phyloP scores from a whole-genome alignment of 2,113 vertebrate species.

The Tenebrosternarchus preto region DNA sequence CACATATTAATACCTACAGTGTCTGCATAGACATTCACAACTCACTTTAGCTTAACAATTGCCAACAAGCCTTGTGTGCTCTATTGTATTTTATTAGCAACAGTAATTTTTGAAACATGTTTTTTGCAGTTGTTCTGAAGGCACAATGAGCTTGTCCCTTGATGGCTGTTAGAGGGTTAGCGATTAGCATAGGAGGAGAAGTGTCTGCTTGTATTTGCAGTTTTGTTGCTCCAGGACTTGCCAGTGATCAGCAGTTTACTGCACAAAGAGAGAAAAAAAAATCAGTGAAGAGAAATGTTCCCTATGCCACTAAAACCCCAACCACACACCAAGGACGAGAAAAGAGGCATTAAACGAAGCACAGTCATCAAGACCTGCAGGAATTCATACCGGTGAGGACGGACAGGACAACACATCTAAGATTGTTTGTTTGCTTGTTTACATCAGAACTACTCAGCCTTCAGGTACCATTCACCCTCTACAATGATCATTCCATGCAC shows the following conservation, averaged over 20 bases:
- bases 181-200: conserved; percentile 29
- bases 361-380: not conserved
- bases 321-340: not conserved
- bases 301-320: too few relatives aligned
- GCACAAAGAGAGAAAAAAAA: not conserved
- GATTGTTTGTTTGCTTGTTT: too few relatives aligned
- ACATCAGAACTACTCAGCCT: too few relatives aligned
- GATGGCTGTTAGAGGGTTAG: conserved; percentile 13
- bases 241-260: conserved; percentile 23
- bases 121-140: not conserved
- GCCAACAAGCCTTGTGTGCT: too few relatives aligned
- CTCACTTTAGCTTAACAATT: too few relatives aligned
- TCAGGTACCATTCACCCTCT: too few relatives aligned
- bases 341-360: not conserved
- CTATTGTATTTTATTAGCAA: conserved; percentile 6
- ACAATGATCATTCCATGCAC: too few relatives aligned
- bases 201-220: conserved; percentile 12
- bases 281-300: not conserved
- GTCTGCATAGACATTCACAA: too few relatives aligned
- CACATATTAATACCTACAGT: too few relatives aligned
- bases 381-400: not conserved
- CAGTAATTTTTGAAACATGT: conserved; percentile 6
- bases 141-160: conserved; percentile 18
- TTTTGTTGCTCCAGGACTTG: not conserved
- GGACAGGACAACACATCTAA: not conserved